Evolutionary conservation across 2,888 invertebrate species (phyloP).

Genomic region (Hypolimnas misippus): DNA sequence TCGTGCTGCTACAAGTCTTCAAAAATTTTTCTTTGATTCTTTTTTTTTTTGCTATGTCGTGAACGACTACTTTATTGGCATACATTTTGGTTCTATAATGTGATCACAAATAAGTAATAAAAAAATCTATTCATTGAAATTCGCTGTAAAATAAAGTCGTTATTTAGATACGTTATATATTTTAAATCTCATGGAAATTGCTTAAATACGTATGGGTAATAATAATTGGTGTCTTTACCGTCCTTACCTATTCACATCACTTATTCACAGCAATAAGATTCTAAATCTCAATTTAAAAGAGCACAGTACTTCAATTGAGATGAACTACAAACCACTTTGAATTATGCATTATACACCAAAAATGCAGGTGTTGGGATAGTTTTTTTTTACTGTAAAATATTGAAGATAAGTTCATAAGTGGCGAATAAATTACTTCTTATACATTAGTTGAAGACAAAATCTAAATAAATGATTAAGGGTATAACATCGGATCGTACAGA

Average conservation of each 20-base stretch:
- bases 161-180: too few relatives aligned
- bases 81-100: too few relatives aligned
- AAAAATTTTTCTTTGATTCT: not conserved
- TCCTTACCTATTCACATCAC: not conserved
- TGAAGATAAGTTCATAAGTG: not conserved
- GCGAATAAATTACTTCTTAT: too few relatives aligned
- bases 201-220: too few relatives aligned
- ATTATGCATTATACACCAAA: not conserved
- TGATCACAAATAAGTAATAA: too few relatives aligned
- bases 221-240: not conserved
- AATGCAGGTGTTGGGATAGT: slow-evolving; percentile 1
- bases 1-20: slow-evolving; percentile 5
- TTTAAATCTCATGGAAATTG: too few relatives aligned
- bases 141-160: too few relatives aligned
- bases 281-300: not conserved
- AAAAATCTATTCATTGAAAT: too few relatives aligned
- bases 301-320: not conserved
- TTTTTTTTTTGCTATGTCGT: slow-evolving; percentile 1
- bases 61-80: not conserved
- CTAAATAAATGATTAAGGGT: too few relatives aligned
- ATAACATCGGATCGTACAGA: too few relatives aligned
- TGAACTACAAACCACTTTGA: not conserved
- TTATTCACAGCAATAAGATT: not conserved
- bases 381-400: not conserved
- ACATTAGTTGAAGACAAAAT: too few relatives aligned